Percentiles rank a stretch among this genome's conserved stretches.
phyloP scores from a whole-genome alignment of 2,888 invertebrate genomes.

The Dexiosoma caninum region DNA sequence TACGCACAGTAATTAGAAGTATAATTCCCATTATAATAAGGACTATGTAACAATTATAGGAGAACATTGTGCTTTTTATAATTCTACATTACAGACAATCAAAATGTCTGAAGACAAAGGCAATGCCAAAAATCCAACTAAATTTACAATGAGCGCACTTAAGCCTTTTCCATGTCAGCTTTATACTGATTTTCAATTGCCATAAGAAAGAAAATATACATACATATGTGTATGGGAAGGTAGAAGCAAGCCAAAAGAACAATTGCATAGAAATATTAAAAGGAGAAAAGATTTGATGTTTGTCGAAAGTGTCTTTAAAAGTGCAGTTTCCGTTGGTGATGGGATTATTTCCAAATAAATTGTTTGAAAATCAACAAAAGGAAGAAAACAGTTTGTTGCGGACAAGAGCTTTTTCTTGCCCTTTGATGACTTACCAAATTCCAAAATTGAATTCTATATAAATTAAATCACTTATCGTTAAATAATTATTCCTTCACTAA shows the following conservation, averaged over 20 bases:
- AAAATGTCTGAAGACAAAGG: slow-evolving; percentile 18
- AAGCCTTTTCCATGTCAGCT: slow-evolving; percentile 62
- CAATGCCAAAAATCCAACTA: neutral
- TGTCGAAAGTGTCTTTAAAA: too few relatives aligned
- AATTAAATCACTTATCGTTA: too few relatives aligned
- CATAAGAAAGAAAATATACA: slow-evolving; percentile 13
- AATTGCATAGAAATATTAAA: slow-evolving; percentile 40
- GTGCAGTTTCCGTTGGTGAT: too few relatives aligned
- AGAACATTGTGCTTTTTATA: slow-evolving; percentile 11
- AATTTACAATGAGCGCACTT: slow-evolving; percentile 51
- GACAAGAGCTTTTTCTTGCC: too few relatives aligned
- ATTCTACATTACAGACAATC: slow-evolving; percentile 16
- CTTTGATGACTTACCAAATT: too few relatives aligned
- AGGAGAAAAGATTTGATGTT: too few relatives aligned
- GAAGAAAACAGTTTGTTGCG: too few relatives aligned
- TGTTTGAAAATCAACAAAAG: too few relatives aligned
- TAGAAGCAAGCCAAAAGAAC: slow-evolving; percentile 20
- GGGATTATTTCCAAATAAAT: too few relatives aligned
- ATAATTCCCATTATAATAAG: slow-evolving; percentile 25
- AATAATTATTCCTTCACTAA: too few relatives aligned
- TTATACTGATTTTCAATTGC: slow-evolving; percentile 55
- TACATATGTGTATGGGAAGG: neutral
- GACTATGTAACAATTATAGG: slow-evolving; percentile 50
- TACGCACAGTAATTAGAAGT: neutral
- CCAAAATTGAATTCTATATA: too few relatives aligned